Base-by-base conservation (phyloP, 2,888 invertebrate species). In the Lycaena phlaeas region DNA sequence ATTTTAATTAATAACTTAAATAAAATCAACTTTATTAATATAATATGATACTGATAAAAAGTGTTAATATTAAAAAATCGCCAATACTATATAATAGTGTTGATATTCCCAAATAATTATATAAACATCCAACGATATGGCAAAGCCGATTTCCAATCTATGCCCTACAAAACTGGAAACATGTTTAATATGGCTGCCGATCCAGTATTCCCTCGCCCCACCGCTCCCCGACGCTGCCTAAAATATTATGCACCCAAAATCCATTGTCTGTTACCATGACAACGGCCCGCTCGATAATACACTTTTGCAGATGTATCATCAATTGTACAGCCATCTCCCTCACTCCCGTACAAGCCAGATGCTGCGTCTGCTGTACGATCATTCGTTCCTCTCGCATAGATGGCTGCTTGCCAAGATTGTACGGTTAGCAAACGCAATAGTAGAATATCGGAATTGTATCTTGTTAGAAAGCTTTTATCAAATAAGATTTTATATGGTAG, bases 171-270 rank as follows among this genome's bases (percentile, higher is more conserved):
- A 81, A 81, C 78, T 81, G 74, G 78, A 79, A 81, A 82, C 76
- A 79, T 77, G 84, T 81, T 81, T 79, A 85, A 82, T 79, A 85
- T 84, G 85, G 84, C 84, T 64, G 78, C 75, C 70, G 54, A 59
- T 68, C 64, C 66, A 7, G 22, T 48, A 67, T 68, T 61, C 61
- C 62, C 68, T 61, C 61, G 61, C 61, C 61, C 54, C 68, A 53
- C 61, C 52, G 60, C 63, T 47, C 59, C 69, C 69, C 68, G 69
- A 63, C 81, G 77, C 73, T 76, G 72, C 78, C 78, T 81, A 84
- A 85, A 84, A 85, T 84, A 84, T 85, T 85, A 85, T 85, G 84
- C 85, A 85, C 84, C 85, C 84, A 71, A 84, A 84, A 84, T 68
- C 82, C 82, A 81, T 82, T 84, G 82, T 82, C 84, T 79, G 85